Base-by-base conservation (phyloP, 2,888 invertebrate species). In the Mesodorylaimus sp. region DNA sequence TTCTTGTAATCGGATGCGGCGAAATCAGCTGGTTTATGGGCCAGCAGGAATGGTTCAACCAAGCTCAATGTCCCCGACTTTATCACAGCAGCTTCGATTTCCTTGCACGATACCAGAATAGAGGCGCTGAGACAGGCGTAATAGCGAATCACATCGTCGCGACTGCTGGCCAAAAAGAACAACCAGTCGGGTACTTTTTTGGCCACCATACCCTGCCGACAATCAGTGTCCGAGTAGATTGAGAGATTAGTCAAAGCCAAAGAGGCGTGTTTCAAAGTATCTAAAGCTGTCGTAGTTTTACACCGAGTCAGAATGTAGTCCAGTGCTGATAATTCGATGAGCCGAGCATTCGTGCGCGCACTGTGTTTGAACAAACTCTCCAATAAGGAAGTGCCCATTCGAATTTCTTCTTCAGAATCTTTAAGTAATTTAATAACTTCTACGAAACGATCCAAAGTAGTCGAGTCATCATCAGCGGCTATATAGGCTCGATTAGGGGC, bases 111-210 rank as follows among this genome's bases (percentile, higher is more conserved):
- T 25, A 91, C 89, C 55, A 95, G 74, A 27, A 87, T 86, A 1
- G 89, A 85, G 57, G 93, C 89, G 32, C 93, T 91, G 62, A 95
- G 73, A 66, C 91, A 93, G 7, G 93, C 93, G 66, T 91, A 93
- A 69, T 93, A 95, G 70, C 88, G 87, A 55, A 88, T 85, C 3
- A 7, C 7, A 61, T 89, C 86, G 66, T 93, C 91, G 65, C 93
- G 93, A 59, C 79, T 79, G 66, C 89, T 87, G 67, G 91, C 91
- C 23, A 93, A 69, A 0, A 93, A 91, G 68, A 93, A 93, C 53
- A 93, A 69, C 95, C 95, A 95, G 52, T 68, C 68, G 13, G 41
- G 41, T 19, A 39, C 21, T 21, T 39, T 13, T 21, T 39, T 23
- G 41, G 21, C 41, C n/a, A n/a, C n/a, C 41, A 39, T 39, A 7